A percentile compares a stretch with the other conserved stretches of the same genome.
Evolutionary conservation across 2,888 invertebrate genomes (phyloP).

Genomic region (Anthophora plumipes): DNA sequence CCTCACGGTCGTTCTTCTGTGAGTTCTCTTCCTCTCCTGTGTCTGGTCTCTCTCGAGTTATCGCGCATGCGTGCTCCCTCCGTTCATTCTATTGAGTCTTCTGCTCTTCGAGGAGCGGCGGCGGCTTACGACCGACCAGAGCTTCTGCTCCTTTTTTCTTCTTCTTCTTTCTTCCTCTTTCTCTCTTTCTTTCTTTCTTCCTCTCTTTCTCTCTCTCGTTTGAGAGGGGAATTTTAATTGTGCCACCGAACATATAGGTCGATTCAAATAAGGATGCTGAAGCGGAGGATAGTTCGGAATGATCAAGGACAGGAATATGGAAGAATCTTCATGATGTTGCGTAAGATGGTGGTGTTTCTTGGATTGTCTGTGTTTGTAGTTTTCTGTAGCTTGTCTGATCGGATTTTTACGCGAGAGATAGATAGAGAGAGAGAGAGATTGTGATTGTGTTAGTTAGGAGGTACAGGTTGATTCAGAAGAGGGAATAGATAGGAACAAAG

Average conservation of each 20-base stretch:
- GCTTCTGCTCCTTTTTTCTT: not conserved
- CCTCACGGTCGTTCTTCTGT: conserved; percentile 65
- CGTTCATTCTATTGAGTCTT: conserved; percentile 30
- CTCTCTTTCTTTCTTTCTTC: not conserved
- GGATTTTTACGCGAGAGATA: too few species aligned
- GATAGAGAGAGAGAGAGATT: too few species aligned
- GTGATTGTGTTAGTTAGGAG: too few species aligned
- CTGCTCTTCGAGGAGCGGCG: conserved; percentile 17
- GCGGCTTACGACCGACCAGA: not conserved
- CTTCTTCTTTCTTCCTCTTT: not conserved
- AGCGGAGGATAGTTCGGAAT: too few species aligned
- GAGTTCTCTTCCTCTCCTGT: conserved; percentile 29
- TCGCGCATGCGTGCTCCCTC: conserved; percentile 38
- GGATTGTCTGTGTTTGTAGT: not conserved
- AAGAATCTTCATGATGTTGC: not conserved
- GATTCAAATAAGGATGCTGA: not conserved
- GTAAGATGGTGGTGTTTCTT: not conserved
- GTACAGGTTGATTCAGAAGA: too few species aligned
- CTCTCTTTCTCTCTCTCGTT: not conserved
- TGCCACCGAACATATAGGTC: conserved; percentile 30
- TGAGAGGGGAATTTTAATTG: conserved; percentile 41
- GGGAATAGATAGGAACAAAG: too few species aligned
- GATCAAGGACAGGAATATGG: not conserved
- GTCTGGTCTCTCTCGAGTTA: conserved; percentile 14
- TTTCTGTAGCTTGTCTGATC: not conserved